Conservation (phyloP, 1,140 invertebrate species). For the Lithobius niger region DNA sequence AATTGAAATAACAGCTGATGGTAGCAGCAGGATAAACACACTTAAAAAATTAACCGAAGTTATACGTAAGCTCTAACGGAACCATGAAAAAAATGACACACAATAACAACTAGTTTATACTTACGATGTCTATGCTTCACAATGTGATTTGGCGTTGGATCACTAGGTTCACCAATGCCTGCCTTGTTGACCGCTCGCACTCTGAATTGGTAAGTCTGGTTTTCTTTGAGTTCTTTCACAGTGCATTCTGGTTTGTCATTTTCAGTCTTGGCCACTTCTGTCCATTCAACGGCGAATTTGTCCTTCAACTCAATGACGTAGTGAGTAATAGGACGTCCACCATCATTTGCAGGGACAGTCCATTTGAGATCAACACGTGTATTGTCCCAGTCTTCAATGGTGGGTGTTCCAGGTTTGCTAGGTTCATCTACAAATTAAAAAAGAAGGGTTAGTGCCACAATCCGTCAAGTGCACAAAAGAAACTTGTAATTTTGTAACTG, state of each 20-base stretch:
- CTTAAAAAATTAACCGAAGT: too few species aligned
- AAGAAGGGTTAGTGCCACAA: constrained; percentile 9
- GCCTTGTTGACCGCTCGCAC: constrained; percentile 86
- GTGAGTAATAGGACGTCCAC: constrained; percentile 85
- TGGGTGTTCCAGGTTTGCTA: constrained; percentile 68
- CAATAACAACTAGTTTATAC: constrained; percentile 36
- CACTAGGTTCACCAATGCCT: constrained; percentile 69
- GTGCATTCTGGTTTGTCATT: constrained; percentile 61
- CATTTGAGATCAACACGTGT: constrained; percentile 78
- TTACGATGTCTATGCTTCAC: constrained; percentile 87
- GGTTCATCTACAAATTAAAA: constrained; percentile 33
- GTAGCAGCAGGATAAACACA: too few species aligned
- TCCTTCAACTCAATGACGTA: constrained; percentile 95
- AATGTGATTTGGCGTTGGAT: constrained; percentile 78
- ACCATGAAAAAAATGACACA: too few species aligned
- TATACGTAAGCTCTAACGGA: too few species aligned
- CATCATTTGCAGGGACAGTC: constrained; percentile 70
- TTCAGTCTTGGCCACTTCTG: constrained; percentile 65
- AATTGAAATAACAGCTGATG: too few species aligned
- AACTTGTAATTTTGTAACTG: too few species aligned
- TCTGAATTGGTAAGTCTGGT: constrained; percentile 84
- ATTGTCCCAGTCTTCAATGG: constrained; percentile 87
- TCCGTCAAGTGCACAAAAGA: neutral
- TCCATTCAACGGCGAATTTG: constrained; percentile 71
- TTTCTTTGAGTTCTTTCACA: constrained; percentile 80